These are phyloP conservation scores for Procambarus virginalis DNA, from an alignment of 1,140 invertebrate species.

Conservation along the genomic window DNA sequence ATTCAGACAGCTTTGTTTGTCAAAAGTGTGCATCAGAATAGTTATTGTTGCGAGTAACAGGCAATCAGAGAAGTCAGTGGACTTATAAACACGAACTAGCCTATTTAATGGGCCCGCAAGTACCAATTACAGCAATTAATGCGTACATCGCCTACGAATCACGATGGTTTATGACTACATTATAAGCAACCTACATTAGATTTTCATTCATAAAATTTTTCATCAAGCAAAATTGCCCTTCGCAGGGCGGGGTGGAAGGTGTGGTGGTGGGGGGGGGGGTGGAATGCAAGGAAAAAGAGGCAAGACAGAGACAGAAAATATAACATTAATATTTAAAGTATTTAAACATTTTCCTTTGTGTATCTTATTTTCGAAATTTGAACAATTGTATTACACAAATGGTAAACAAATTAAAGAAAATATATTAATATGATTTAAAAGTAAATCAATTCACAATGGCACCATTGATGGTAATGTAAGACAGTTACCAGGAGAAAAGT, in stretches of 20 bases:
- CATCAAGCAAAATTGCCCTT: background rate
- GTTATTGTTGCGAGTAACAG: background rate
- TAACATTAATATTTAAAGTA: no score
- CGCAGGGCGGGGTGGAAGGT: background rate
- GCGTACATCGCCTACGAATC: constrained; percentile 8
- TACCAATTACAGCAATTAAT: constrained; percentile 26
- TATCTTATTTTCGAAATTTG: no score
- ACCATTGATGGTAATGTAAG: no score
- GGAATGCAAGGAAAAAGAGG: background rate
- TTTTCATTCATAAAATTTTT: background rate
- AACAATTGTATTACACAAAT: no score
- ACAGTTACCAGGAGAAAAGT: no score
- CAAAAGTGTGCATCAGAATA: constrained; percentile 13
- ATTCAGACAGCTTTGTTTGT: background rate
- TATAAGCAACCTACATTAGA: background rate
- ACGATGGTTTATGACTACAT: background rate
- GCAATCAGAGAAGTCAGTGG: constrained; percentile 30
- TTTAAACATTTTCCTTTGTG: no score
- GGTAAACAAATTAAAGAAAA: no score
- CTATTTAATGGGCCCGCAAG: constrained; percentile 22
- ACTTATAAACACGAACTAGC: constrained; percentile 35
- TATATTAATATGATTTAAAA: no score
- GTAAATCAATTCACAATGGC: no score
- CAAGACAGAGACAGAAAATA: no score
- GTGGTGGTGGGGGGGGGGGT: no score